These are phyloP conservation scores for Lithobates sylvaticus DNA, from an alignment of 2,797 vertebrate species.

Conservation along the genomic window DNA sequence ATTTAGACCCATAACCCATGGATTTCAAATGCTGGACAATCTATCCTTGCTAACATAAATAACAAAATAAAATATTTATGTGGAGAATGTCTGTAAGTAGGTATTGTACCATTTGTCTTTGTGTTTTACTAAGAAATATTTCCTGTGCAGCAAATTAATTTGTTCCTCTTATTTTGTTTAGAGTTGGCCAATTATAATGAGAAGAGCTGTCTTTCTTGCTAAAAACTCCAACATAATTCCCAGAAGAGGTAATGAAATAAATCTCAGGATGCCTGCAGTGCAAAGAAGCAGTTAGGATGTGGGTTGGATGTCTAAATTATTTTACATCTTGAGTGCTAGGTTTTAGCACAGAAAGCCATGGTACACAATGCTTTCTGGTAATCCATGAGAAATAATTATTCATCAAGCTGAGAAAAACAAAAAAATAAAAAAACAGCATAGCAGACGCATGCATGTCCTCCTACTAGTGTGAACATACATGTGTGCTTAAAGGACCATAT, in stretches of 20 bases:
- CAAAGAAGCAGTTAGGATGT: background rate
- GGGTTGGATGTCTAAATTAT: constrained; percentile 7
- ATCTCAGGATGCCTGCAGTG: background rate
- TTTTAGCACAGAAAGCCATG: background rate
- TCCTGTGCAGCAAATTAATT: background rate
- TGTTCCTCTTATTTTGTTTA: background rate
- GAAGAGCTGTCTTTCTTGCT: background rate
- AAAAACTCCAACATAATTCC: constrained; percentile 5
- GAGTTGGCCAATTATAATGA: constrained; percentile 4
- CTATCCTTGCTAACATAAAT: no score
- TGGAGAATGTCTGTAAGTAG: background rate
- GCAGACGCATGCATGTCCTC: background rate
- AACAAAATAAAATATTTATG: no score
- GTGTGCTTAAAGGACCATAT: background rate
- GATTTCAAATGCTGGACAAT: no score
- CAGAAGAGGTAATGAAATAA: background rate
- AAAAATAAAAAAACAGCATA: background rate
- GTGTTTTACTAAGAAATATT: background rate
- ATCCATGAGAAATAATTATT: background rate
- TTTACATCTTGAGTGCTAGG: background rate
- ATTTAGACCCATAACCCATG: no score
- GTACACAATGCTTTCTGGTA: background rate
- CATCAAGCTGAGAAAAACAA: background rate
- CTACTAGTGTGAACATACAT: background rate
- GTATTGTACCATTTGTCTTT: background rate